Evolutionary conservation across 2,113 vertebrate species (phyloP).

Genomic region (Nycticorax nycticorax): DNA sequence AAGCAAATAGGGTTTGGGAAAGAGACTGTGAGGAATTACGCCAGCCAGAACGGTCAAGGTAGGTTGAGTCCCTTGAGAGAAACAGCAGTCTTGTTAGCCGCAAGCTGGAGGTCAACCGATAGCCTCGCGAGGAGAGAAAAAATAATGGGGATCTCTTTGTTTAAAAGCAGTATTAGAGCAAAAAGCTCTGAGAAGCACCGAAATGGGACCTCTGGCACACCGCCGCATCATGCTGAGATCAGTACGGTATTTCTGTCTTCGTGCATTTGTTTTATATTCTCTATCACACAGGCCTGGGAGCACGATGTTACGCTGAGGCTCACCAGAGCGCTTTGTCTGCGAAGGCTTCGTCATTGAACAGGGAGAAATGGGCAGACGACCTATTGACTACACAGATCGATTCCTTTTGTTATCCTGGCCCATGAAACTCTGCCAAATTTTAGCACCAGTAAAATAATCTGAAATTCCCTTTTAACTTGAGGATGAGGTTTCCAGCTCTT

Average conservation of each 20-base stretch:
- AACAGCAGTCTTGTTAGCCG: background rate
- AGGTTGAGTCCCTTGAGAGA: background rate
- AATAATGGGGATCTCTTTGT: background rate
- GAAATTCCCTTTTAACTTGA: constrained; percentile 26
- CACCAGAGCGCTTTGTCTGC: background rate
- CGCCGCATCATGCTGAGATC: background rate
- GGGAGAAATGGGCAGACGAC: background rate
- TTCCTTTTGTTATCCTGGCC: constrained; percentile 30
- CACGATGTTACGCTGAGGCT: background rate
- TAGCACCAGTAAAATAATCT: background rate
- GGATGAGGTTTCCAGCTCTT: constrained; percentile 38
- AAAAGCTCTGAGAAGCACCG: background rate
- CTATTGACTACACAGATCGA: constrained; percentile 38
- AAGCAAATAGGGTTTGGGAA: background rate
- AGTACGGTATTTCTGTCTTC: background rate
- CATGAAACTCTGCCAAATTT: constrained; percentile 44
- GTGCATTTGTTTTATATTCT: background rate
- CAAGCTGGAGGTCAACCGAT: background rate
- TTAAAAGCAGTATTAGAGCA: background rate
- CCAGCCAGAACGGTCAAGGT: background rate
- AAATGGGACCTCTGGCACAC: background rate
- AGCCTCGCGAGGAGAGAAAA: background rate
- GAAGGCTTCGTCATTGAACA: background rate
- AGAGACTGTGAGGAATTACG: background rate
- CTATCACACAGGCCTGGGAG: background rate